A percentile compares a stretch with the other conserved stretches of the same genome.
phyloP scores from a whole-genome alignment of 2,888 invertebrate genomes.

The Tinea semifulvella region DNA sequence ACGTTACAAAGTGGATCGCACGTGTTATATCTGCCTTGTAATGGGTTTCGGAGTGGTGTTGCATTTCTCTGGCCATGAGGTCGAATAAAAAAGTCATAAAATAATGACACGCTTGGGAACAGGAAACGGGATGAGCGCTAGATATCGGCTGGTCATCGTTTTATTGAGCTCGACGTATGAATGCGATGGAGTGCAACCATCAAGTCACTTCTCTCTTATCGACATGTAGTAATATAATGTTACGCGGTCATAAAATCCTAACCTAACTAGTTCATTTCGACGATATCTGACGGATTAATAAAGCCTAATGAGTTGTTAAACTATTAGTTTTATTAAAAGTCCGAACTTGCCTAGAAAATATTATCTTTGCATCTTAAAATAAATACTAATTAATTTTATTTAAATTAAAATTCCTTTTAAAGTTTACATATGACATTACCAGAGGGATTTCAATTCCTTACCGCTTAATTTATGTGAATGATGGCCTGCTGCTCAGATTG shows the following conservation, averaged over 20 bases:
- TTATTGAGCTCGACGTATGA: slow-evolving; percentile 41
- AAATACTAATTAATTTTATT: not conserved
- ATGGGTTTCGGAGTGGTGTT: slow-evolving; percentile 26
- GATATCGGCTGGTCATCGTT: slow-evolving; percentile 40
- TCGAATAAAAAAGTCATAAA: slow-evolving; percentile 64
- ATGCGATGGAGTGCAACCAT: slow-evolving; percentile 8
- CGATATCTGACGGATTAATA: slow-evolving; percentile 14
- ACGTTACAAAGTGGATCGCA: slow-evolving; percentile 35
- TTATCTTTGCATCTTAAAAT: not conserved
- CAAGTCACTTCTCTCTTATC: slow-evolving; percentile 51
- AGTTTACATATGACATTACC: not conserved
- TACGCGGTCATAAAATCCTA: slow-evolving; percentile 51
- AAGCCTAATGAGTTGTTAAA: slow-evolving; percentile 36
- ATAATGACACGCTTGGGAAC: slow-evolving; percentile 59
- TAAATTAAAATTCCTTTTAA: no score
- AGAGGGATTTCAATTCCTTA: slow-evolving; percentile 22
- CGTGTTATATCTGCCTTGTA: slow-evolving; percentile 13
- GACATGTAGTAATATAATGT: slow-evolving; percentile 51
- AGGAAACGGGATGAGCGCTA: slow-evolving; percentile 45
- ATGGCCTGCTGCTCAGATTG: slow-evolving; percentile 34
- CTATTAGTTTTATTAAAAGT: slow-evolving; percentile 44
- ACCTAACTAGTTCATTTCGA: slow-evolving; percentile 31
- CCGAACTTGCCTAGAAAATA: slow-evolving; percentile 27
- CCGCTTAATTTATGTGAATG: slow-evolving; percentile 33
- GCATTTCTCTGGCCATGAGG: slow-evolving; percentile 53